These are phyloP conservation scores for Ctenodactylus gundi DNA, from an alignment of 2,113 vertebrate species.

Conservation along the genomic window DNA sequence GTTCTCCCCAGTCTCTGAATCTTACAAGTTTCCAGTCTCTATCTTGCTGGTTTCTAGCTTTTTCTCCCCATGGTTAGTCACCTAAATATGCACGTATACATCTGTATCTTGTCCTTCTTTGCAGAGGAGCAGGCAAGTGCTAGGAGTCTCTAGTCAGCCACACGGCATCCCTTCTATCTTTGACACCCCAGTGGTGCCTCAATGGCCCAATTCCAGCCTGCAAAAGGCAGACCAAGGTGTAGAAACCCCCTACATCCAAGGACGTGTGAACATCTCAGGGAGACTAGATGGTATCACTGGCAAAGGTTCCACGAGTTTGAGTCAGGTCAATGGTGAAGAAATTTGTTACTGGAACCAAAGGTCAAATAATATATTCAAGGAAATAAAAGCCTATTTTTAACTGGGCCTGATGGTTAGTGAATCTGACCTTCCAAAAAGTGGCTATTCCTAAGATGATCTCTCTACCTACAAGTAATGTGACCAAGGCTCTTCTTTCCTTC, in stretches of 20 bases:
- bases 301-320: not conserved
- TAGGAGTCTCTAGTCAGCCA: not conserved
- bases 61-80: not conserved
- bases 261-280: not conserved
- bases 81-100: not conserved
- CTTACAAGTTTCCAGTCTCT: not conserved
- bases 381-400: not conserved
- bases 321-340: not conserved
- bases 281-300: no score
- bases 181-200: not conserved
- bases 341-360: not conserved
- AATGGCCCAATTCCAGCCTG: not conserved
- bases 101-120: no score
- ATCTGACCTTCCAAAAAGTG: not conserved
- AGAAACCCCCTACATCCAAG: not conserved
- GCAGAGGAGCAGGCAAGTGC: not conserved
- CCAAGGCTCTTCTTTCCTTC: not conserved
- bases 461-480: not conserved
- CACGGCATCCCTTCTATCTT: not conserved
- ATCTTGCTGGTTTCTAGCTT: not conserved
- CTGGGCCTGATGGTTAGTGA: not conserved
- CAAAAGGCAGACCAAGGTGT: not conserved
- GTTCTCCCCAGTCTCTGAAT: not conserved
- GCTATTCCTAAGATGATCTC: not conserved
- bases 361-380: not conserved